These are phyloP conservation scores for Liopterus haemorrhoidalis DNA, from an alignment of 2,888 invertebrate genomes.

Conservation along the genomic window DNA sequence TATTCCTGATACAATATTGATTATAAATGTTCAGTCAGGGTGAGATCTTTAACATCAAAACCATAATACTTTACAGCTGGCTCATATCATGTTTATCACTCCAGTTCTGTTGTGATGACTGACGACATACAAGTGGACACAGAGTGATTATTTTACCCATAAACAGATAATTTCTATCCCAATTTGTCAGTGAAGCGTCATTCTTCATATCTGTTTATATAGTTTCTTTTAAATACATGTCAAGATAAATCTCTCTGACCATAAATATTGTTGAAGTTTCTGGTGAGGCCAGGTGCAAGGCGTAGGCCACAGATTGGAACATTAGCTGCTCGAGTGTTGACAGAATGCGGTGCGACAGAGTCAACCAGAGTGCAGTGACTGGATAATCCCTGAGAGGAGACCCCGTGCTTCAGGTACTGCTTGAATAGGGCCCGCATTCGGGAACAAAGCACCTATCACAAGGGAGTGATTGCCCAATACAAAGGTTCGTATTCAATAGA, in stretches of 20 bases:
- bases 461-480: conserved; percentile 20
- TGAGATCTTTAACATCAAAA: not conserved
- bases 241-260: conserved; percentile 15
- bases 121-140: conserved; percentile 23
- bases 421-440: conserved; percentile 13
- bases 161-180: conserved; percentile 23
- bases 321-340: conserved; percentile 9
- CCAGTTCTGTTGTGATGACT: conserved; percentile 10
- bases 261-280: conserved; percentile 17
- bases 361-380: conserved; percentile 14
- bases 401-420: conserved; percentile 2
- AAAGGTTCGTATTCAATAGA: conserved; percentile 11
- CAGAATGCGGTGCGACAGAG: conserved; percentile 2
- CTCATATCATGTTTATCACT: conserved; percentile 9
- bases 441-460: conserved; percentile 12
- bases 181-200: conserved; percentile 19
- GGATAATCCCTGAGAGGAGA: conserved; percentile 14
- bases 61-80: not conserved
- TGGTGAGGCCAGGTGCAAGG: conserved; percentile 10
- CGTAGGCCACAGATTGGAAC: conserved; percentile 10
- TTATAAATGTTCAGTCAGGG: conserved; percentile 11
- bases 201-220: conserved; percentile 18
- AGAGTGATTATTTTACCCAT: conserved; percentile 20
- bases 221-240: conserved; percentile 20
- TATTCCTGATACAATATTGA: conserved; percentile 22